phyloP scores from a whole-genome alignment of 2,888 invertebrate species.

The Uloborus plumipes region DNA sequence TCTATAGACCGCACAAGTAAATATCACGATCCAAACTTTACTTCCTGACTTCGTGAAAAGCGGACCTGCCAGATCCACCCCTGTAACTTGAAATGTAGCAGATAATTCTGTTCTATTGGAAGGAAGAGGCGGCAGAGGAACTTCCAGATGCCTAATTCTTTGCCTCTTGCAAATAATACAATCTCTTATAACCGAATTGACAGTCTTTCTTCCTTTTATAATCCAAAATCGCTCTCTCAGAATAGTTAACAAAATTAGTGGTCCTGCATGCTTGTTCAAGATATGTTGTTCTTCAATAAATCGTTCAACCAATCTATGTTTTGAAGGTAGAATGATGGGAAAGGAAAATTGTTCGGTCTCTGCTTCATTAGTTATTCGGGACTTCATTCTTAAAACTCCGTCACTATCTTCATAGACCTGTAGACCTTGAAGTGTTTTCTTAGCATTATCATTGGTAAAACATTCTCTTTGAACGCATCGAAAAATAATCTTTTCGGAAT shows the following conservation, averaged over 20 bases:
- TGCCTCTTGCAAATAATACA: constrained; percentile 12
- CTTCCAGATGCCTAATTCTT: not conserved
- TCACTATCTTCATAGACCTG: not conserved
- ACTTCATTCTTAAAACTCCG: not conserved
- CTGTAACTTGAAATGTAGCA: constrained; percentile 12
- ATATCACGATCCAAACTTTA: not conserved
- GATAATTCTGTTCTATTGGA: not conserved
- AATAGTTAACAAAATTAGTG: not conserved
- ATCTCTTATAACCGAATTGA: not conserved
- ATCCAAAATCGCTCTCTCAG: constrained; percentile 1
- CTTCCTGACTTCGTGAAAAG: not conserved
- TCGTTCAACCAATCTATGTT: not conserved
- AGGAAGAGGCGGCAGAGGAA: not conserved
- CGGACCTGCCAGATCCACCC: not conserved
- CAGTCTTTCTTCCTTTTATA: not conserved
- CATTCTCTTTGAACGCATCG: not conserved
- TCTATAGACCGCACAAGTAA: constrained; percentile 16
- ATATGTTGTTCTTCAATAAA: not conserved
- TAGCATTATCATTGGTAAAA: not conserved
- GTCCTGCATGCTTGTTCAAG: not conserved
- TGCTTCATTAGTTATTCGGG: not conserved
- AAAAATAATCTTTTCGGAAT: not conserved
- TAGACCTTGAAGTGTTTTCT: not conserved
- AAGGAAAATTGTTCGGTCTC: not conserved
- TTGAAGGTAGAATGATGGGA: not conserved